Evolutionary conservation across 2,888 invertebrate species (phyloP), one percentile per base, ranked within the genome.

Genomic region (Tipula unca): DNA sequence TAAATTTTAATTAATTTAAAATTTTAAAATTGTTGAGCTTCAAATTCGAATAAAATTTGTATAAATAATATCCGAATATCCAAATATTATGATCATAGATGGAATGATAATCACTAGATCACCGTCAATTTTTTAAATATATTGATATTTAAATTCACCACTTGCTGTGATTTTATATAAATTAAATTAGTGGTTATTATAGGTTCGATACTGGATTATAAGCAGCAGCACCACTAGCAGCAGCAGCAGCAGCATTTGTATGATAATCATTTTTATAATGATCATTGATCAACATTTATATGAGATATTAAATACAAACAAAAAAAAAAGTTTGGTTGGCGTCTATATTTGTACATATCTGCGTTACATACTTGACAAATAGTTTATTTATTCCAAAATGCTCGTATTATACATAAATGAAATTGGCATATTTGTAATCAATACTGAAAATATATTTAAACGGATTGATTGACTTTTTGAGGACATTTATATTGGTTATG

Each of bases 131-230:
- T 69, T 69, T 25, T 69, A 20, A 69, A 69, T 69, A 69, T 69
- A 69, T 69, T 69, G 69, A 25, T 69, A 69, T 69, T 69, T 69
- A 69, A 69, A 69, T 69, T 69, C 69, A 69, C 69, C 69, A 69
- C 69, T 69, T 69, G 69, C 69, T 69, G 69, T 69, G 69, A 69
- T 69, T 69, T 69, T 69, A 69, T 69, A 25, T 69, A 69, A 69
- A 69, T 69, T 69, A 25, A 25, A 69, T 69, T 69, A 25, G 69
- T 69, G 25, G 48, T 48, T 48, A 69, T 48, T 48, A 48, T 69
- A 69, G 69, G 1, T 25, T 69, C 25, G 69, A 69, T 69, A 69
- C 3, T 39, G 10, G 6, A 17, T 13, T 13, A 42, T 42, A 35
- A 35, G 42, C 42, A 42, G 42, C 42, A 42, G 48, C 17, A n/a